Conservation (phyloP, 2,888 invertebrate genomes). For the Euphydryas editha region DNA sequence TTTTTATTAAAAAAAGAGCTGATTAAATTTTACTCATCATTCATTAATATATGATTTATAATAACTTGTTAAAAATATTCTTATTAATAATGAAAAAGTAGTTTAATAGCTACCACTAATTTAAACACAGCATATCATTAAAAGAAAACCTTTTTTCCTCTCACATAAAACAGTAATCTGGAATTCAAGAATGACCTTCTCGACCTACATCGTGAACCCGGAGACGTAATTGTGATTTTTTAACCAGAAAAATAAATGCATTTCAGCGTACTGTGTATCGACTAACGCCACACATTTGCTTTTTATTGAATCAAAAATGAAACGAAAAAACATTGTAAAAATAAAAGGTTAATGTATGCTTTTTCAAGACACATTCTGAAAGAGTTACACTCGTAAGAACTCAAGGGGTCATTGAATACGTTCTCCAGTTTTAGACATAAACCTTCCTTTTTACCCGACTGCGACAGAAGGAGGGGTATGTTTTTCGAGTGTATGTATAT, state of each 20-base stretch:
- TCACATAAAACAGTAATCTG: neutral
- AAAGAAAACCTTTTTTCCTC: conserved; percentile 3
- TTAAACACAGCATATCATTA: neutral
- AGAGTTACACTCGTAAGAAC: too few species aligned
- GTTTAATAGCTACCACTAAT: neutral
- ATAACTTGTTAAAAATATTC: too few species aligned
- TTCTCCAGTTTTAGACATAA: too few species aligned
- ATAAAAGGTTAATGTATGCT: neutral
- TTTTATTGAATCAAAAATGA: neutral
- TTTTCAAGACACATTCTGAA: neutral
- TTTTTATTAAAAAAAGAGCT: too few species aligned
- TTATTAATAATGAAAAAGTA: too few species aligned
- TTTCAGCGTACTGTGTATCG: neutral
- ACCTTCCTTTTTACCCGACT: too few species aligned
- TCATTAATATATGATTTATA: too few species aligned
- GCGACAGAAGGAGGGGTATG: too few species aligned
- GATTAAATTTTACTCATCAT: too few species aligned
- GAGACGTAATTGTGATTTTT: neutral
- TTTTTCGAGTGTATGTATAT: too few species aligned
- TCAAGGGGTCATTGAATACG: too few species aligned
- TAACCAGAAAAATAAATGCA: neutral
- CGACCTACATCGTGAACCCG: neutral
- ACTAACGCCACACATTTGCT: neutral
- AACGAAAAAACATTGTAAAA: neutral
- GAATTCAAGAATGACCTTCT: conserved; percentile 1